Evolutionary conservation across 2,888 invertebrate genomes (phyloP).

Genomic region (Pecten maximus): DNA sequence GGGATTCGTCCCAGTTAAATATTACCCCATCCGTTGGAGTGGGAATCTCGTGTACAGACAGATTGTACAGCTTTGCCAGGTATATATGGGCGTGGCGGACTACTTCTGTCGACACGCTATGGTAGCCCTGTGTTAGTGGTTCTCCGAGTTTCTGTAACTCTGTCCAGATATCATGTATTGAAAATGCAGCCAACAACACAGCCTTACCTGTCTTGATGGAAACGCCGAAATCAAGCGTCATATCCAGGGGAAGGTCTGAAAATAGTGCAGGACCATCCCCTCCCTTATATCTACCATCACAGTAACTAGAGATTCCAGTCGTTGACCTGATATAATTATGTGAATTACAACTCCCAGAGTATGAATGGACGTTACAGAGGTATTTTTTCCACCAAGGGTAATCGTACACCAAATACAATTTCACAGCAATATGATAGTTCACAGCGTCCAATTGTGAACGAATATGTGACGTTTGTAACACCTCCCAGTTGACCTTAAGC

Average conservation of each 20-base stretch:
- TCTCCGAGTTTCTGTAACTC: slow-evolving; percentile 47
- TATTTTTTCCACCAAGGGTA: slow-evolving; percentile 52
- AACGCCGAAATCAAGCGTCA: slow-evolving; percentile 54
- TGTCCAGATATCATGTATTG: slow-evolving; percentile 51
- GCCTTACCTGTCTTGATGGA: slow-evolving; percentile 46
- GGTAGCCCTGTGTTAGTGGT: not conserved
- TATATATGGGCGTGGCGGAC: slow-evolving; percentile 44
- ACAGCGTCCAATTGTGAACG: slow-evolving; percentile 30
- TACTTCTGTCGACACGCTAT: slow-evolving; percentile 40
- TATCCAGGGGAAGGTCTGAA: slow-evolving; percentile 51
- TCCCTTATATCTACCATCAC: too few relatives aligned
- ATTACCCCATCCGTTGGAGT: slow-evolving; percentile 49
- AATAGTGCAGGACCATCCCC: too few relatives aligned
- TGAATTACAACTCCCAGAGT: not conserved
- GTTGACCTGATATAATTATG: not conserved
- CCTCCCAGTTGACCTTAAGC: slow-evolving; percentile 48
- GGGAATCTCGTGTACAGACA: slow-evolving; percentile 45
- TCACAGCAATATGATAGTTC: slow-evolving; percentile 39
- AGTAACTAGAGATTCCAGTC: too few relatives aligned
- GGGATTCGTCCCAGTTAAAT: slow-evolving; percentile 55
- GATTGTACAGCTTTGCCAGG: slow-evolving; percentile 45
- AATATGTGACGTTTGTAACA: slow-evolving; percentile 28
- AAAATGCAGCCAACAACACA: slow-evolving; percentile 52
- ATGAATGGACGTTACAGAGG: not conserved
- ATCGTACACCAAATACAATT: slow-evolving; percentile 54